Evolutionary conservation across 2,888 invertebrate genomes (phyloP).

Genomic region (Acanthosoma haemorrhoidale): DNA sequence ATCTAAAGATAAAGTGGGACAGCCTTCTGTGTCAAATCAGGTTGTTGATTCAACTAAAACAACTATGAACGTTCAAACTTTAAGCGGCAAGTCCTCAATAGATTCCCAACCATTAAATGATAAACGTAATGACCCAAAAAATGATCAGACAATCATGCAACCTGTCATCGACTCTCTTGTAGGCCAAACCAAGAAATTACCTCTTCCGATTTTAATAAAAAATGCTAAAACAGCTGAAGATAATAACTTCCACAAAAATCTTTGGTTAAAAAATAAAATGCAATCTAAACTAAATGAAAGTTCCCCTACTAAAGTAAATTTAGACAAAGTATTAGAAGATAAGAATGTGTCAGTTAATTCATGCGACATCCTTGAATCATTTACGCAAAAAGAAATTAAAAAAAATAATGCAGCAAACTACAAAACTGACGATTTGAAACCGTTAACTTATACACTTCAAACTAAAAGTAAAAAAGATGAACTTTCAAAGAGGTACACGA

Average conservation of each 20-base stretch:
- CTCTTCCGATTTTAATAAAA: neutral
- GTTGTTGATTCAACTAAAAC: neutral
- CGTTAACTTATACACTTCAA: neutral
- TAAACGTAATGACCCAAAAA: too few relatives aligned
- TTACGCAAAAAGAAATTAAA: neutral
- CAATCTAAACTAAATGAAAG: neutral
- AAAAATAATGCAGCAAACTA: neutral
- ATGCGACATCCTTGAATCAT: neutral
- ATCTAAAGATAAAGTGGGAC: too few relatives aligned
- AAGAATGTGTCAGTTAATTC: neutral
- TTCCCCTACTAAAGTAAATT: neutral
- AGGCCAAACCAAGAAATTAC: neutral
- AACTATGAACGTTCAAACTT: too few relatives aligned
- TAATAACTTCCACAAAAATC: neutral
- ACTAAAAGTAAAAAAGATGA: slow-evolving; percentile 1
- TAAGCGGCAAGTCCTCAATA: too few relatives aligned
- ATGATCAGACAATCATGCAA: too few relatives aligned
- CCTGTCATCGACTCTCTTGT: too few relatives aligned
- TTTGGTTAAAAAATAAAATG: neutral
- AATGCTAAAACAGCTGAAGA: neutral
- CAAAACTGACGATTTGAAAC: neutral
- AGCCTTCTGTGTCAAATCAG: too few relatives aligned
- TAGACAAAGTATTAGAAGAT: neutral
- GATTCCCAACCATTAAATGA: too few relatives aligned
- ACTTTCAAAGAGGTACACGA: neutral